Percentiles rank a stretch among this genome's conserved stretches.
Conservation (phyloP, 2,888 invertebrate species). For the Achlya flavicornis region DNA sequence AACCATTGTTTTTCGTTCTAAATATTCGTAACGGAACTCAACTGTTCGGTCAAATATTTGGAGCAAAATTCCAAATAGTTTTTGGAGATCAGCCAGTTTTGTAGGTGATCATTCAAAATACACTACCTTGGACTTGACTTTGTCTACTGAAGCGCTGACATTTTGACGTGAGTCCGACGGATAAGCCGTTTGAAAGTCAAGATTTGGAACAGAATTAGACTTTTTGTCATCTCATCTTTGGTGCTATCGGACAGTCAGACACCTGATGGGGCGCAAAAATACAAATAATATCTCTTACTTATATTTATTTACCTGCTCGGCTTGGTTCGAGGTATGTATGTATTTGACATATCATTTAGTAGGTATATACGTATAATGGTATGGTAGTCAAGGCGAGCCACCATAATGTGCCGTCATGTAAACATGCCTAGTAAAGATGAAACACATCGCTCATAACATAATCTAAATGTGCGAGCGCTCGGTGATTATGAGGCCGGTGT, state of each 20-base stretch:
- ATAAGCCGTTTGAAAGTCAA: slow-evolving; percentile 40
- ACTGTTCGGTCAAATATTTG: slow-evolving; percentile 5
- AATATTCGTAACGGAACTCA: too few relatives aligned
- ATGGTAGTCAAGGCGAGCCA: slow-evolving; percentile 29
- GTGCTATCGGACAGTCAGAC: background rate
- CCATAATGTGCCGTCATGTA: slow-evolving; percentile 34
- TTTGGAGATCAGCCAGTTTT: slow-evolving; percentile 62
- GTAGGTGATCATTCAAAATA: slow-evolving; percentile 62
- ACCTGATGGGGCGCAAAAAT: background rate
- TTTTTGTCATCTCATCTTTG: background rate
- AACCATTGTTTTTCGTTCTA: too few relatives aligned
- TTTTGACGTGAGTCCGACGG: slow-evolving; percentile 29
- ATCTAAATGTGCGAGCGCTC: slow-evolving; percentile 59
- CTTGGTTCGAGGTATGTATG: too few relatives aligned
- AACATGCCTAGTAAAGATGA: slow-evolving; percentile 36
- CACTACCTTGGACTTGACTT: slow-evolving; percentile 67
- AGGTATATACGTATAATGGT: background rate
- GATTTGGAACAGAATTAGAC: background rate
- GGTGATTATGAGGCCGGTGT: slow-evolving; percentile 59
- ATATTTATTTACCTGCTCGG: too few relatives aligned
- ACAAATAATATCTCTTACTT: background rate
- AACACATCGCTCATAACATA: slow-evolving; percentile 44
- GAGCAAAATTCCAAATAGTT: slow-evolving; percentile 51
- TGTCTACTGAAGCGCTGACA: slow-evolving; percentile 48
- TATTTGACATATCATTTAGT: too few relatives aligned